Conservation (phyloP, 2,888 invertebrate species). For the Tachina fera region DNA sequence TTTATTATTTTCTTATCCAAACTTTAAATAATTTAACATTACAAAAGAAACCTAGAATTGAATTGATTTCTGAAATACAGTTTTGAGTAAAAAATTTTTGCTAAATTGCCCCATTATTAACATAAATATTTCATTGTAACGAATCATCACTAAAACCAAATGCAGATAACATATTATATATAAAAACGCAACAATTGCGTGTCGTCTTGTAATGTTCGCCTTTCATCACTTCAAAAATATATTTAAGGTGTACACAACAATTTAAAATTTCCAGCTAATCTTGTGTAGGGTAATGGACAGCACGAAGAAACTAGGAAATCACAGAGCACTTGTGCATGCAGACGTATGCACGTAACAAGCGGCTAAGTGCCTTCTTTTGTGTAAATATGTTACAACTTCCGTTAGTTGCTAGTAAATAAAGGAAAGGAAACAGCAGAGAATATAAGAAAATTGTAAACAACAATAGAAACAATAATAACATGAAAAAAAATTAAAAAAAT, state of each 20-base stretch:
- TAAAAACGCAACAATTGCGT: background rate
- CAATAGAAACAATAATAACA: constrained; percentile 25
- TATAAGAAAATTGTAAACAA: constrained; percentile 68
- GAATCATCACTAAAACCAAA: no score
- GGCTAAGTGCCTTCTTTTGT: constrained; percentile 68
- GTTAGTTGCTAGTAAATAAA: constrained; percentile 70
- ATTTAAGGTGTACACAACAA: background rate
- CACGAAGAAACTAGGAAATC: constrained; percentile 2
- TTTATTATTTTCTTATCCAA: no score
- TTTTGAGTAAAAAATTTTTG: no score
- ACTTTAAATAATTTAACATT: no score
- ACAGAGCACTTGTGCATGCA: background rate
- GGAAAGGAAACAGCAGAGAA: constrained; percentile 67
- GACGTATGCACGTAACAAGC: constrained; percentile 32
- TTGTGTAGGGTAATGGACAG: constrained; percentile 4
- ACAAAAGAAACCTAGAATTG: no score
- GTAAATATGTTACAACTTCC: constrained; percentile 71
- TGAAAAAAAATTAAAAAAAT: constrained; percentile 44
- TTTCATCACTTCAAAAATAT: background rate
- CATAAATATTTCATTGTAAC: no score
- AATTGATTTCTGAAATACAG: no score
- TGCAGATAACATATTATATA: no score
- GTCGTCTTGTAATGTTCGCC: background rate
- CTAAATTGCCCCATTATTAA: no score
- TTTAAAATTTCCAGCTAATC: constrained; percentile 9